Conservation (phyloP, 2,797 vertebrate genomes). For the Bryconaethiops microstoma region DNA sequence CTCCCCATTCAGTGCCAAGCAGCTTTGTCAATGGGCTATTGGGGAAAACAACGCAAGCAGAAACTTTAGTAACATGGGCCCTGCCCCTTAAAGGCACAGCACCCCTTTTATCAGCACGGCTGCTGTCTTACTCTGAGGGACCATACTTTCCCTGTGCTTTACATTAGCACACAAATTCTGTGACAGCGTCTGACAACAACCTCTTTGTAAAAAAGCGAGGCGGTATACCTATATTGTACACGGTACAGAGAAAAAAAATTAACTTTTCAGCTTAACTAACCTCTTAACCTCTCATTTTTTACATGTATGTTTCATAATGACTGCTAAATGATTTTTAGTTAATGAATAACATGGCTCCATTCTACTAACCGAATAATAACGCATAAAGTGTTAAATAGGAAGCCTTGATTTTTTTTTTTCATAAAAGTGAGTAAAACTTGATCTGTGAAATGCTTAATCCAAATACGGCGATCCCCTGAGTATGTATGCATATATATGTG, state of each 20-base stretch:
- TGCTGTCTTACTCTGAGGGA: conserved; percentile 64
- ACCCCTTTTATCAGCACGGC: conserved; percentile 71
- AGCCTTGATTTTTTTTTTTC: background rate
- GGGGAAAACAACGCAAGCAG: conserved; percentile 87
- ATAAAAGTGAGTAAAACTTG: conserved; percentile 8
- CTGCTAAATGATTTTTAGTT: too few relatives aligned
- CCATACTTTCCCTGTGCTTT: conserved; percentile 72
- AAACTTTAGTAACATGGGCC: conserved; percentile 85
- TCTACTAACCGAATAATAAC: too few relatives aligned
- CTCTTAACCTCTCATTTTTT: background rate
- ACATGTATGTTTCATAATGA: background rate
- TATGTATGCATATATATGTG: conserved; percentile 59
- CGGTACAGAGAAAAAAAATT: background rate
- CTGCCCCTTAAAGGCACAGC: conserved; percentile 85
- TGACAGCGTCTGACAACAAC: conserved; percentile 68
- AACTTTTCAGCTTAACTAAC: background rate
- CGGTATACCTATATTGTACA: background rate
- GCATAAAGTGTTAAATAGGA: background rate
- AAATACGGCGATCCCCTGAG: conserved; percentile 68
- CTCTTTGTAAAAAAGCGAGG: conserved; percentile 57
- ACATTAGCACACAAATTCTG: conserved; percentile 68
- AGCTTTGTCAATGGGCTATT: conserved; percentile 88
- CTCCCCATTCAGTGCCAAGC: conserved; percentile 83
- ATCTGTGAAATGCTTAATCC: conserved; percentile 21
- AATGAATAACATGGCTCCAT: too few relatives aligned